Evolutionary conservation across 2,888 invertebrate genomes (phyloP).

Genomic region (Athalia cordata): DNA sequence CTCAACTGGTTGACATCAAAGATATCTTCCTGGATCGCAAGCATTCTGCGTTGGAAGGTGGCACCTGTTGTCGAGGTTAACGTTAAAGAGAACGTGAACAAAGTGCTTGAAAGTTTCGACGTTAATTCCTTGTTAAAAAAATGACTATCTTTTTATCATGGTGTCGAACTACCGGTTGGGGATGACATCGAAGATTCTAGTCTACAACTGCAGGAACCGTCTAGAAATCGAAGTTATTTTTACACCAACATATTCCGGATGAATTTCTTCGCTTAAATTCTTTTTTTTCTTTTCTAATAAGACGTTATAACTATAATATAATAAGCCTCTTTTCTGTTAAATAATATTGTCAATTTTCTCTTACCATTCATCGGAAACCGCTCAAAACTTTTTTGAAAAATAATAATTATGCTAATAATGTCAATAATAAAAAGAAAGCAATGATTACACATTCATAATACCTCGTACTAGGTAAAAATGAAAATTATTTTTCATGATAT

Average conservation of each 20-base stretch:
- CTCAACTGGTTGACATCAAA: slow-evolving; percentile 45
- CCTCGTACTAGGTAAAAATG: too few relatives aligned
- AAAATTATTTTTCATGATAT: too few relatives aligned
- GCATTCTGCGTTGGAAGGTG: slow-evolving; percentile 38
- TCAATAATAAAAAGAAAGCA: too few relatives aligned
- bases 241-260: slow-evolving; percentile 26
- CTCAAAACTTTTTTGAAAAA: too few relatives aligned
- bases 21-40: slow-evolving; percentile 44
- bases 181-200: not conserved
- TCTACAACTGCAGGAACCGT: not conserved
- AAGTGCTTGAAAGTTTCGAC: slow-evolving; percentile 41
- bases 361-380: too few relatives aligned
- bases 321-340: too few relatives aligned
- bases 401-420: too few relatives aligned
- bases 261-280: slow-evolving; percentile 35
- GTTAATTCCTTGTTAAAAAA: slow-evolving; percentile 37
- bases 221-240: slow-evolving; percentile 2
- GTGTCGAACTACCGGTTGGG: slow-evolving; percentile 3
- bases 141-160: slow-evolving; percentile 42
- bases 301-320: too few relatives aligned
- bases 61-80: slow-evolving; percentile 40
- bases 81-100: slow-evolving; percentile 44
- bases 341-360: too few relatives aligned
- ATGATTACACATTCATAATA: too few relatives aligned
- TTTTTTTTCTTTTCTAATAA: not conserved